Base-by-base conservation (phyloP, 2,113 vertebrate genomes). In the Dicentrarchus labrax region DNA sequence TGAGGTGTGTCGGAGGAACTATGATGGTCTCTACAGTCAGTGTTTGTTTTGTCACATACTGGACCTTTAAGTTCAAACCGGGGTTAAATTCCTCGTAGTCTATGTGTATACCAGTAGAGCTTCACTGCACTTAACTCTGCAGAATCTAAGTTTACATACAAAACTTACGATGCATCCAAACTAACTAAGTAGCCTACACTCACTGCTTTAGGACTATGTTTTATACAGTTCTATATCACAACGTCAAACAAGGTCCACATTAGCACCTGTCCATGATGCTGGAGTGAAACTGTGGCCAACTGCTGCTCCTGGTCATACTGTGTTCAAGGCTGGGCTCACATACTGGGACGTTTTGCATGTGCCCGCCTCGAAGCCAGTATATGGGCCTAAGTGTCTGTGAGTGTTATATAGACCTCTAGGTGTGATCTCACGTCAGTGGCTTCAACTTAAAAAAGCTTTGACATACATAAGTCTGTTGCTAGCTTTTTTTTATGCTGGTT, bases 211-310 rank as follows among this genome's bases (percentile, higher is more conserved):
- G 30, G 30, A 30, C 0, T 24, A 5, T 56, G 7, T 54, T 64
- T 7, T 9, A 56, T 21, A 19, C 13, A 41, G 16, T 61, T 56
- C 21, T 45, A 57, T 48, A 60, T 68, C 36, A n/a, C n/a, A 71
- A 43, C 36, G 56, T 62, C 56, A 41, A 8, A 45, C 45, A 41
- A 39, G 43, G 56, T 36, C 6, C 39, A 16, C 16, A n/a, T 41
- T 53, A 45, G 57, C 38, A 72, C 62, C 54, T 60, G 45, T 74
- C 78, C 62, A 51, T 81, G 54, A 54, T 74, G 62, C 71, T 75
- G 72, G 12, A 76, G 6, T 24, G 3, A 65, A 56, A 38, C 68
- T n/a, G 15, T 21, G 7, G 24, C 22, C 19, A 64, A 7, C 30
- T 21, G 15, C 61, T 50, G 21, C 16, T 10, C 0, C 5, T 54